Conservation (phyloP, 2,888 invertebrate genomes). For the Pachydiplax longipennis region DNA sequence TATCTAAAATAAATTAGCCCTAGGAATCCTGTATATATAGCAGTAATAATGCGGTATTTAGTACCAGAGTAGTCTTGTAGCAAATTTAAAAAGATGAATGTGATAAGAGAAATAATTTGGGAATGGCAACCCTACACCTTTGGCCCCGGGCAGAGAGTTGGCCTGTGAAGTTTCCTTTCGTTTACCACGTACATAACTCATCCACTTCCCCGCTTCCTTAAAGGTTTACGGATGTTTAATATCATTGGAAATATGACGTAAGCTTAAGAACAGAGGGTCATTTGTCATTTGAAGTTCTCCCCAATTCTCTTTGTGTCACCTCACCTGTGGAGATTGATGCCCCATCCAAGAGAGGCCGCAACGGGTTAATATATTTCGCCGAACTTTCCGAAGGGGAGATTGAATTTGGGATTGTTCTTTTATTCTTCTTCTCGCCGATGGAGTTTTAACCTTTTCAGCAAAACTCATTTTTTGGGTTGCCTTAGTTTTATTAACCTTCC, state of each 20-base stretch:
- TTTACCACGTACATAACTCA: neutral
- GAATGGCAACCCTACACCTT: too few species aligned
- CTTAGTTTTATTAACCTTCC: neutral
- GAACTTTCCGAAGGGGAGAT: neutral
- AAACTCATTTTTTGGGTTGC: neutral
- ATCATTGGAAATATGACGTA: slow-evolving; percentile 33
- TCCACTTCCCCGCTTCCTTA: neutral
- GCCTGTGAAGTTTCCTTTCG: neutral
- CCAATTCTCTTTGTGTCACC: neutral
- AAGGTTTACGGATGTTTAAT: slow-evolving; percentile 15
- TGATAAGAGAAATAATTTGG: too few species aligned
- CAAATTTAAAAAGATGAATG: too few species aligned
- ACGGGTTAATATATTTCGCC: neutral
- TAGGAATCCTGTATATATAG: too few species aligned
- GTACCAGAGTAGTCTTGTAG: too few species aligned
- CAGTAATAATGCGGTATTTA: too few species aligned
- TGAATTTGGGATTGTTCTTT: neutral
- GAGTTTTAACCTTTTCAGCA: neutral
- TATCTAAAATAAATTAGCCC: too few species aligned
- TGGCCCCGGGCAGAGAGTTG: neutral
- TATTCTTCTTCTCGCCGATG: neutral
- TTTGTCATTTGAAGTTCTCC: slow-evolving; percentile 20
- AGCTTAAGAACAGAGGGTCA: slow-evolving; percentile 7
- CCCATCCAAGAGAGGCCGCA: neutral
- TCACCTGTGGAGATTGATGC: slow-evolving; percentile 37